Conservation (phyloP, 2,797 vertebrate species). For the Gymnothorax reevesii region DNA sequence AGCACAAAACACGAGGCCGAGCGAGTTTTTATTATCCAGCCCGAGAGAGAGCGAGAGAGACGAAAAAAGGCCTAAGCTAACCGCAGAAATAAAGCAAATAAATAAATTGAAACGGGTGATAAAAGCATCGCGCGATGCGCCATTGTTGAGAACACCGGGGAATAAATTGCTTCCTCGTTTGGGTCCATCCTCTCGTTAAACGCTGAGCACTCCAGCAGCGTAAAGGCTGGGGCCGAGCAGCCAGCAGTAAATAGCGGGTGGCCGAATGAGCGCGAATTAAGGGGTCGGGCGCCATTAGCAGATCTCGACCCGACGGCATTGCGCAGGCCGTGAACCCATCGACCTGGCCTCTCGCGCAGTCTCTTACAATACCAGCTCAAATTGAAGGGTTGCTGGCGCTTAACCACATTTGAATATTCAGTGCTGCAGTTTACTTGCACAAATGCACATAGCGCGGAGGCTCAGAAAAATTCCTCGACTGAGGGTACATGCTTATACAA, state of each 20-base stretch:
- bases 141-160: neutral
- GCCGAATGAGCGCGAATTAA: neutral
- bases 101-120: neutral
- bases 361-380: neutral
- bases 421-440: neutral
- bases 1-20: neutral
- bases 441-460: neutral
- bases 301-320: neutral
- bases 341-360: neutral
- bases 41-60: neutral
- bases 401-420: neutral
- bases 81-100: neutral
- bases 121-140: neutral
- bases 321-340: neutral
- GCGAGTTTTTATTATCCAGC: neutral
- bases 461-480: neutral
- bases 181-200: neutral
- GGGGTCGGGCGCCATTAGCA: neutral
- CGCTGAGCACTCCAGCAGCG: neutral
- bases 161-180: slow-evolving; percentile 14
- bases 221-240: neutral
- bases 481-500: neutral
- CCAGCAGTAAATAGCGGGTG: neutral
- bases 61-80: neutral
- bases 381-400: neutral